Percentiles rank a stretch among this genome's conserved stretches.
Evolutionary conservation across 2,888 invertebrate species (phyloP).

Genomic region (Conomelus anceps): DNA sequence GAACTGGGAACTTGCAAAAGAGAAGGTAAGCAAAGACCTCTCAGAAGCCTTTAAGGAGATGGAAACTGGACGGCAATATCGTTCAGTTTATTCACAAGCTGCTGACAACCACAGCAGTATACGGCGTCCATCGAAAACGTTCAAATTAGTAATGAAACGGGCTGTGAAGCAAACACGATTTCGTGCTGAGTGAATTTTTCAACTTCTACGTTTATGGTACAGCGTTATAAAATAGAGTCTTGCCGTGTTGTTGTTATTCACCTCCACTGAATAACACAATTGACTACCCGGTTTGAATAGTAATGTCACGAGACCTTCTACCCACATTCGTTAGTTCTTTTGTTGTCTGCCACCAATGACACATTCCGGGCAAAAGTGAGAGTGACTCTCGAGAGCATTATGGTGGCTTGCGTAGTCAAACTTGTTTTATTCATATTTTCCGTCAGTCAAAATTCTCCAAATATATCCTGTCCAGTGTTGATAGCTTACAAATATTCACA

Average conservation of each 20-base stretch:
- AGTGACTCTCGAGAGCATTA: background rate
- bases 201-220: background rate
- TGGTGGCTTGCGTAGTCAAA: background rate
- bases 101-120: too few species aligned
- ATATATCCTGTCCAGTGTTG: too few species aligned
- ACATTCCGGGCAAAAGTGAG: background rate
- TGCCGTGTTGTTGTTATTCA: background rate
- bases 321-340: background rate
- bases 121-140: background rate
- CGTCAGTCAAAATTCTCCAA: background rate
- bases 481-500: too few species aligned
- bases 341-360: background rate
- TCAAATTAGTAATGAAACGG: background rate
- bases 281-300: background rate
- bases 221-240: background rate
- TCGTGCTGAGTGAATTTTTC: background rate
- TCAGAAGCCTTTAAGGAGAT: background rate
- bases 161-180: background rate
- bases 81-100: background rate
- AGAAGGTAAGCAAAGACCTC: background rate
- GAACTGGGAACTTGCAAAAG: background rate
- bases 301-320: background rate
- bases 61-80: background rate
- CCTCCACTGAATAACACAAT: background rate
- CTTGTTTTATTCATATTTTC: background rate